Conservation (phyloP, 2,797 vertebrate species). For the Rallus crepitans region DNA sequence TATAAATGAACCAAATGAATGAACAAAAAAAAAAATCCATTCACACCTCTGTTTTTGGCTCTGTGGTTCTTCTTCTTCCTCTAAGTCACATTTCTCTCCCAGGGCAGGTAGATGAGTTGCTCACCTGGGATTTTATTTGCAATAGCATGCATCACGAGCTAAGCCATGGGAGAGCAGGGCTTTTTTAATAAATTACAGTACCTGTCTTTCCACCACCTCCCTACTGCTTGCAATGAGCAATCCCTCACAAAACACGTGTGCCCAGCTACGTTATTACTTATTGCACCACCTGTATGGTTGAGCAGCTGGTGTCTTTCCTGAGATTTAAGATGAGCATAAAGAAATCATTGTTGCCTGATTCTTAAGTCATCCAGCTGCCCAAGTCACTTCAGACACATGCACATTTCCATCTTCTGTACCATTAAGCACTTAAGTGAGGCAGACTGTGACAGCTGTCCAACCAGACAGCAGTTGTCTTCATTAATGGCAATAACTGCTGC, state of each 20-base stretch:
- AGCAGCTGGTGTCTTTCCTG: neutral
- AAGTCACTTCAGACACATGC: neutral
- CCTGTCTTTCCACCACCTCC: neutral
- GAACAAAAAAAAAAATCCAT: neutral
- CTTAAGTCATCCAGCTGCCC: neutral
- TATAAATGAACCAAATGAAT: neutral
- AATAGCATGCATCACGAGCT: accelerated
- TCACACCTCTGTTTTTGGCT: neutral
- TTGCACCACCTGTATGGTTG: neutral
- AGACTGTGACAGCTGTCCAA: neutral
- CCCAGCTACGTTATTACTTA: neutral
- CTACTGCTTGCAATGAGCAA: neutral
- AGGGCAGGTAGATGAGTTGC: neutral
- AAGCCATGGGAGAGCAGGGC: neutral
- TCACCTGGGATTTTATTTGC: neutral
- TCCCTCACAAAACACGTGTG: neutral
- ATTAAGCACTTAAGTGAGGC: neutral
- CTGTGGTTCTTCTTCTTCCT: neutral
- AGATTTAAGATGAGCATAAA: neutral
- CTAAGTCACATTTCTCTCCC: neutral
- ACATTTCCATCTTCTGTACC: neutral
- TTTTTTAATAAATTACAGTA: neutral
- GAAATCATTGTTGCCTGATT: neutral
- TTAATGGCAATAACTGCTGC: neutral
- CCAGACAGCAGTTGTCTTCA: neutral